A percentile compares a stretch with the other conserved stretches of the same genome.
These are phyloP conservation scores for Mythimna vitellina DNA, from an alignment of 2,888 invertebrate genomes.

Conservation along the genomic window DNA sequence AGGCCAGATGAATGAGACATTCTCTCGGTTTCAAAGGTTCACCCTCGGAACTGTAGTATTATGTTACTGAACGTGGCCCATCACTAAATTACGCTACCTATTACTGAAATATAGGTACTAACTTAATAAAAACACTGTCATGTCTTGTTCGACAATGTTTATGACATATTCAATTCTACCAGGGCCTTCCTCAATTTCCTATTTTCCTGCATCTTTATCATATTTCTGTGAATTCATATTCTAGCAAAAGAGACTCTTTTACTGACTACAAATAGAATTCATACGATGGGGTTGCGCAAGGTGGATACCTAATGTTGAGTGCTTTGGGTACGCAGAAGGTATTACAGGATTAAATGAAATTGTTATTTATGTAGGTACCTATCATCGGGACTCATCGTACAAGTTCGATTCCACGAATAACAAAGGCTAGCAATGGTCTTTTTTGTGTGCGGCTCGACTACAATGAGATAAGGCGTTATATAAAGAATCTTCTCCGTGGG, in stretches of 20 bases:
- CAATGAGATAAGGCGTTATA: constrained; percentile 77
- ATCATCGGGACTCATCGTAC: constrained; percentile 59
- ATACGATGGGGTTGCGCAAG: constrained; percentile 28
- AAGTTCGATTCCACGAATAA: constrained; percentile 72
- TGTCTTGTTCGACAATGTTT: constrained; percentile 14
- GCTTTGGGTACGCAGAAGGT: constrained; percentile 46
- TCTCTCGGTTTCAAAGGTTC: too few species aligned
- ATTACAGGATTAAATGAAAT: constrained; percentile 60
- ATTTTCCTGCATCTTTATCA: constrained; percentile 26
- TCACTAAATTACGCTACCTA: constrained; percentile 15
- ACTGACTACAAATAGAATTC: constrained; percentile 39
- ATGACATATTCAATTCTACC: constrained; percentile 40
- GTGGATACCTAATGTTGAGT: constrained; percentile 36
- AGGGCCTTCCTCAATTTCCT: constrained; percentile 17
- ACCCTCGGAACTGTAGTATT: neutral
- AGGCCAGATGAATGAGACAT: too few species aligned
- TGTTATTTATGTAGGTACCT: constrained; percentile 62
- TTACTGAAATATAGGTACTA: constrained; percentile 10
- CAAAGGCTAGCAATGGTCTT: constrained; percentile 75
- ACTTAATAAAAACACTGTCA: constrained; percentile 24
- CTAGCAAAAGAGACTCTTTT: constrained; percentile 14
- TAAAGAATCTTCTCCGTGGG: constrained; percentile 77
- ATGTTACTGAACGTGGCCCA: neutral
- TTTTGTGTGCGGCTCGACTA: constrained; percentile 72
- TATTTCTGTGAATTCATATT: constrained; percentile 35